These are phyloP conservation scores for Dolichotis patagonum DNA, from an alignment of 2,113 vertebrate genomes.

Conservation along the genomic window DNA sequence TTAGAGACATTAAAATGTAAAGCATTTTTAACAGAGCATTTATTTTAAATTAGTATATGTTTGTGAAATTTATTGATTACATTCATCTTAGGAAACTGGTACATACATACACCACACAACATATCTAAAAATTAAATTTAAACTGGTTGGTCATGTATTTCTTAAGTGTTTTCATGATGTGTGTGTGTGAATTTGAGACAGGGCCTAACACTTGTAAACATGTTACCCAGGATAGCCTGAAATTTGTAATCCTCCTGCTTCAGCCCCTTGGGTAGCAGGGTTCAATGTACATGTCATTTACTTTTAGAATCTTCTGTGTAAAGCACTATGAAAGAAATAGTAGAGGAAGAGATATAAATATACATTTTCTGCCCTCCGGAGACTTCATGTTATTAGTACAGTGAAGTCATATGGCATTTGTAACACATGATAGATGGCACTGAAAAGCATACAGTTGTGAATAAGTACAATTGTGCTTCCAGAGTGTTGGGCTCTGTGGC, in stretches of 20 bases:
- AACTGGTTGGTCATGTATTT: not conserved
- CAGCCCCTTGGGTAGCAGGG: not conserved
- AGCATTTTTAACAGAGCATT: not conserved
- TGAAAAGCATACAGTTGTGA: not conserved
- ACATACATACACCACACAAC: not conserved
- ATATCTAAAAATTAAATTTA: constrained; percentile 29
- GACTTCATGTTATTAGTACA: not conserved
- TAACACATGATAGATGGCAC: not conserved
- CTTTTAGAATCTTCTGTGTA: not conserved
- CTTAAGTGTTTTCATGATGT: not conserved
- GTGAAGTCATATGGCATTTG: not conserved
- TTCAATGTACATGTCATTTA: not conserved
- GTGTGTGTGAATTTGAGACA: not conserved
- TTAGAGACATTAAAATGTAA: not conserved
- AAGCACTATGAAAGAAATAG: not conserved
- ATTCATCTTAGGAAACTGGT: not conserved
- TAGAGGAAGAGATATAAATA: not conserved
- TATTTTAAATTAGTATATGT: not conserved
- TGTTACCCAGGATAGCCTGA: not conserved
- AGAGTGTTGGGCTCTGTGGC: not conserved
- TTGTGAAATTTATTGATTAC: not conserved
- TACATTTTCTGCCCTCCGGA: not conserved
- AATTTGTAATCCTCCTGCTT: not conserved
- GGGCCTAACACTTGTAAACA: not conserved
- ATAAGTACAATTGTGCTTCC: not conserved